These are phyloP conservation scores for Dromiciops gliroides DNA, from an alignment of 2,113 vertebrate genomes.

Conservation along the genomic window DNA sequence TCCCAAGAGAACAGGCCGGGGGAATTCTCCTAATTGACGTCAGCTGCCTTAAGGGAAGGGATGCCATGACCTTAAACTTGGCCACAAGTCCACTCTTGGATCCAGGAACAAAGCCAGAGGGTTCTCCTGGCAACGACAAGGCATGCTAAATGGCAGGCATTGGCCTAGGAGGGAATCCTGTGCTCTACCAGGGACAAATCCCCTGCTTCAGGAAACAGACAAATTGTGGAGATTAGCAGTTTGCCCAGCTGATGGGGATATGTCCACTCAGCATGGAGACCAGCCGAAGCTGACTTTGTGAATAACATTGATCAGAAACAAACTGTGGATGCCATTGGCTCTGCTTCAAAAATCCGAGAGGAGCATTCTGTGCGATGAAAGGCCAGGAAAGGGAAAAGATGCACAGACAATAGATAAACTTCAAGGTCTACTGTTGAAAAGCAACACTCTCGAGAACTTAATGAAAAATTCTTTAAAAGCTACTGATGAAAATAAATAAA, in stretches of 20 bases:
- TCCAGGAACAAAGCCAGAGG: slow-evolving; percentile 77
- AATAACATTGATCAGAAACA: neutral
- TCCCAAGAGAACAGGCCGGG: slow-evolving; percentile 60
- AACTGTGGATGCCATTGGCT: neutral
- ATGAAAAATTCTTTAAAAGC: neutral
- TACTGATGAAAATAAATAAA: neutral
- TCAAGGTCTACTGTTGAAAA: neutral
- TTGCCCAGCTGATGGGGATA: slow-evolving; percentile 17
- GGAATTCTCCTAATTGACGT: slow-evolving; percentile 77
- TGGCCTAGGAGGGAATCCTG: slow-evolving; percentile 72
- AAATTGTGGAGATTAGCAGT: slow-evolving; percentile 68
- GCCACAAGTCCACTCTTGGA: slow-evolving; percentile 67
- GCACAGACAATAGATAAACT: neutral
- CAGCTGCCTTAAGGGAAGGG: slow-evolving; percentile 74
- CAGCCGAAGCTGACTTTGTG: neutral
- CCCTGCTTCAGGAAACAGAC: slow-evolving; percentile 70
- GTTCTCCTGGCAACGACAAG: slow-evolving; percentile 74
- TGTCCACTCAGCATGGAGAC: neutral
- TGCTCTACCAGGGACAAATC: slow-evolving; percentile 60
- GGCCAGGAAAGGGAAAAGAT: neutral
- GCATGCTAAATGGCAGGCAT: slow-evolving; percentile 64
- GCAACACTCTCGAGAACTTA: neutral
- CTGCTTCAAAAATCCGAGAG: neutral
- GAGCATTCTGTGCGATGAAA: neutral
- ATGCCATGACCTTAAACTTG: slow-evolving; percentile 77